Base-by-base conservation (phyloP, 2,888 invertebrate species). In the Patella ulyssiponensis region DNA sequence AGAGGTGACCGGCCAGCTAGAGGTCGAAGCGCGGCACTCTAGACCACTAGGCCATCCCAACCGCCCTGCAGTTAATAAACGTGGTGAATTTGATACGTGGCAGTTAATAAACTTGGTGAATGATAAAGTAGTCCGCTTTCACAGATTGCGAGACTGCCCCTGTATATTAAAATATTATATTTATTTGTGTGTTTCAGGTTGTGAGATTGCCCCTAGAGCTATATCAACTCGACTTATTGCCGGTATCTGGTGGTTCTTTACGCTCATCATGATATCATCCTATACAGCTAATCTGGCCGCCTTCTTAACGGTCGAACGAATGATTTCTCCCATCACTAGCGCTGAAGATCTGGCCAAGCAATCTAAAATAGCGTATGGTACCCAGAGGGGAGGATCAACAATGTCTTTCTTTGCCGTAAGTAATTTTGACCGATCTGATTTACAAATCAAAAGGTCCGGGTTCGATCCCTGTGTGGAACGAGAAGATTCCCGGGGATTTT, bases 271-370 rank as follows among this genome's bases (percentile, higher is more conserved):
- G 91, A 96, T 99, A 80, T 98, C 98, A 0, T 98, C 99, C 12
- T 99, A 99, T 93, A 99, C 99, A 3, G 99, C 99, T 17, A 97
- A 97, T 93, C 93, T 99, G 88, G 99, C 99, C 0, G 99, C 99
- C 1, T 99, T 99, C 92, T 94, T 99, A 71, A 99, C 99, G 0
- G 99, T 99, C 53, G 98, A 99, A 91, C 93, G 98, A 54, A 98
- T 98, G 93, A 96, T 97, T 78, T 95, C 98, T 54, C 98, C 98
- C 0, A 98, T 99, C 80, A 97, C 98, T 92, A 97, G 95, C 88
- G 97, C 98, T 0, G 97, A 98, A 85, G 99, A 99, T 91, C 93
- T 99, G 75, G 97, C 98, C 0, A 96, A 96, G 70, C 99, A 99
- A 93, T 96, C 94, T 11, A 95, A 95, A 79, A 98, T 99, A 84